Conservation (phyloP, 2,888 invertebrate species). For the Alloscopus bannaensis region DNA sequence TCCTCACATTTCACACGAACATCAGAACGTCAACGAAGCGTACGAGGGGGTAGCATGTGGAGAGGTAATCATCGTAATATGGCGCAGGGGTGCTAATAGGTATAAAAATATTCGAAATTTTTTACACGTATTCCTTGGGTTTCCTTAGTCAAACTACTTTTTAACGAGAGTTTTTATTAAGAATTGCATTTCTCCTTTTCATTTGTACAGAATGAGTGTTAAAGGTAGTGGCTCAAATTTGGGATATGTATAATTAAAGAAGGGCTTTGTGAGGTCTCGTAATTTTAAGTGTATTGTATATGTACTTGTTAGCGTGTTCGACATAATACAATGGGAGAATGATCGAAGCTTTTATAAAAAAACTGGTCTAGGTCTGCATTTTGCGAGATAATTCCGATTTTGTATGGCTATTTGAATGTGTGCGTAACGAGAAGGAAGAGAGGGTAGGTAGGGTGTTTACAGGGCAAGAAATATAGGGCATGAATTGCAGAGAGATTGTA, state of each 20-base stretch:
- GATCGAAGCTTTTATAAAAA: constrained; percentile 7
- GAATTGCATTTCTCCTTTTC: constrained; percentile 10
- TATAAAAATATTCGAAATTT: constrained; percentile 22
- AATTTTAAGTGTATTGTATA: neutral
- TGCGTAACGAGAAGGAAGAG: constrained; percentile 49
- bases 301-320: neutral
- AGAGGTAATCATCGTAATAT: constrained; percentile 45
- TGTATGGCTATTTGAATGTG: constrained; percentile 55
- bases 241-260: constrained; percentile 27
- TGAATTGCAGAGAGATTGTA: constrained; percentile 6
- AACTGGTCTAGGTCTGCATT: constrained; percentile 18
- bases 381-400: constrained; percentile 63
- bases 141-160: too few relatives aligned
- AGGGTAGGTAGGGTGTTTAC: neutral
- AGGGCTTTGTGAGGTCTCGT: constrained; percentile 4
- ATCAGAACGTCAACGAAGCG: constrained; percentile 22
- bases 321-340: constrained; percentile 3
- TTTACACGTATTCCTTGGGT: too few relatives aligned
- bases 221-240: constrained; percentile 24
- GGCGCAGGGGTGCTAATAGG: constrained; percentile 45
- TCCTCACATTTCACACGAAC: constrained; percentile 29
- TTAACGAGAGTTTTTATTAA: too few relatives aligned
- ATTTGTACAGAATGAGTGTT: constrained; percentile 21
- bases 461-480: constrained; percentile 43
- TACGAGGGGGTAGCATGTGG: neutral